Conservation (phyloP, 1,140 invertebrate species). For the Schlechtendalia chinensis region DNA sequence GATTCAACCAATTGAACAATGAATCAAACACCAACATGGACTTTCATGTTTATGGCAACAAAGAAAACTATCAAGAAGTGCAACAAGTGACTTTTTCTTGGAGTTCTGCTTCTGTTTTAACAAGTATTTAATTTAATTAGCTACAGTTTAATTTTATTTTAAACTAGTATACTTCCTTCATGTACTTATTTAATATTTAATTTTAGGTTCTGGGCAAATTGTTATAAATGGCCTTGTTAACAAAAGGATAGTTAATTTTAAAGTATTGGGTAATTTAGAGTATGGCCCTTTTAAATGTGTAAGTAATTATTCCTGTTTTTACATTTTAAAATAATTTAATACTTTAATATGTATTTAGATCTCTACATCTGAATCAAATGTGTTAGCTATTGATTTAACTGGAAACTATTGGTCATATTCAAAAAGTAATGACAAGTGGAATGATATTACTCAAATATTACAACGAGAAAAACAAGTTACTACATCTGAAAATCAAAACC, state of each 20-base stretch:
- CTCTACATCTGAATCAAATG: constrained; percentile 32
- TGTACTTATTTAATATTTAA: not conserved
- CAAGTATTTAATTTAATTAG: constrained; percentile 18
- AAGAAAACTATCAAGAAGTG: not conserved
- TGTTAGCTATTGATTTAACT: constrained; percentile 18
- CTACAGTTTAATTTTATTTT: not conserved
- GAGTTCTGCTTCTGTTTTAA: constrained; percentile 42
- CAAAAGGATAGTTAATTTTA: not conserved
- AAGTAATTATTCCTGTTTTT: not conserved
- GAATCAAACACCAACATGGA: constrained; percentile 13
- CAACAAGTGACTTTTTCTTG: constrained; percentile 43
- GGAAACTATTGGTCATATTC: constrained; percentile 44
- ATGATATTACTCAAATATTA: constrained; percentile 35
- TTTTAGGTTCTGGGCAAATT: constrained; percentile 21
- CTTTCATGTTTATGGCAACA: constrained; percentile 3
- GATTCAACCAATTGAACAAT: constrained; percentile 40
- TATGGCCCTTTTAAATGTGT: constrained; percentile 42
- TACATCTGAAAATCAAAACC: not conserved
- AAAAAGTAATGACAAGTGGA: constrained; percentile 22
- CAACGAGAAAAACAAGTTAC: not conserved
- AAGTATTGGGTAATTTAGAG: constrained; percentile 5
- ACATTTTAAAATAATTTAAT: not conserved
- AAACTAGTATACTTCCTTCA: not conserved
- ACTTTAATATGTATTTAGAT: not conserved
- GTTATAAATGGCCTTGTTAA: not conserved